A percentile compares a stretch with the other conserved stretches of the same genome.
These are phyloP conservation scores for Smittia aterrima DNA, from an alignment of 2,888 invertebrate species.

Conservation along the genomic window DNA sequence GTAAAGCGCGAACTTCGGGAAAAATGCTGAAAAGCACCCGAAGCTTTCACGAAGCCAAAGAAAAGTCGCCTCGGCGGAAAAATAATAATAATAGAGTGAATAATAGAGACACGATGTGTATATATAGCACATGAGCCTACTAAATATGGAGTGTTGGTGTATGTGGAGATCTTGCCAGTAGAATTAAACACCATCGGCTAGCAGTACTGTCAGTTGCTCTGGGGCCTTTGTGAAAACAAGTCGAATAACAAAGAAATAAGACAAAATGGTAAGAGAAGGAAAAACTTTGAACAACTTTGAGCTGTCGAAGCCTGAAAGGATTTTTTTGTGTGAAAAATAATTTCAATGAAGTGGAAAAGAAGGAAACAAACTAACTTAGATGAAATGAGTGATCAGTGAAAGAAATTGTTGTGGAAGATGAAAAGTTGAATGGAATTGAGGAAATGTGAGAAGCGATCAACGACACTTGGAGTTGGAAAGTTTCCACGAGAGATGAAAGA, in stretches of 20 bases:
- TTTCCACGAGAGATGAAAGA: not conserved
- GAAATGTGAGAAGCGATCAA: not conserved
- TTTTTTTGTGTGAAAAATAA: not conserved
- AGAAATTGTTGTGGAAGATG: not conserved
- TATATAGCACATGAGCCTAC: constrained; percentile 42
- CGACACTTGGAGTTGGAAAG: not conserved
- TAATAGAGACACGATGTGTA: constrained; percentile 38
- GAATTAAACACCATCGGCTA: constrained; percentile 32
- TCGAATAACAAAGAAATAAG: constrained; percentile 47
- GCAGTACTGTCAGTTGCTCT: constrained; percentile 52
- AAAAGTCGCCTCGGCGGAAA: constrained; percentile 1
- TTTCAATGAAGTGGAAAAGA: not conserved
- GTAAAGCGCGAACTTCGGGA: not conserved
- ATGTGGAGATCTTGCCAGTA: constrained; percentile 29
- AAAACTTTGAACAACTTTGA: not conserved
- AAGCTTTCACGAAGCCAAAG: constrained; percentile 8
- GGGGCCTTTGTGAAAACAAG: constrained; percentile 53
- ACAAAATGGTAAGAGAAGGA: constrained; percentile 52
- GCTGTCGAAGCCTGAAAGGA: not conserved
- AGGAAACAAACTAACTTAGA: not conserved
- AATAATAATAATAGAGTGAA: constrained; percentile 39
- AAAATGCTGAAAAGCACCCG: not conserved
- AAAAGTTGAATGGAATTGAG: not conserved
- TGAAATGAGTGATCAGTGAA: constrained; percentile 8
- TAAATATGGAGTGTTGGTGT: constrained; percentile 41